Conservation (phyloP, 2,113 vertebrate genomes). For the Cricetomys ansorgei region DNA sequence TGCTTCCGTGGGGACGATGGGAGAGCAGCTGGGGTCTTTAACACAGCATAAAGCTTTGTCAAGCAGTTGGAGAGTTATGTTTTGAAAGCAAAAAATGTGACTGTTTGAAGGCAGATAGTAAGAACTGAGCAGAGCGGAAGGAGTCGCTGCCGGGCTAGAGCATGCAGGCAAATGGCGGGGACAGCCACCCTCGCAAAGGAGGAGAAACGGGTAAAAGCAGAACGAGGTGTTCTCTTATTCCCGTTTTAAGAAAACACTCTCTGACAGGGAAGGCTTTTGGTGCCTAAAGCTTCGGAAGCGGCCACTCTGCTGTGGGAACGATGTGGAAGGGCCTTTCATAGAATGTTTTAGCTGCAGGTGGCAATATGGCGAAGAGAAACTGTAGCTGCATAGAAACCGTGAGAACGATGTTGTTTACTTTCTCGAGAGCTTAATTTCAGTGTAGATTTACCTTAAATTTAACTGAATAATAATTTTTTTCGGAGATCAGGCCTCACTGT, state of each 20-base stretch:
- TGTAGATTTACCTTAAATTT: conserved; percentile 19
- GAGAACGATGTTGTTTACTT: background rate
- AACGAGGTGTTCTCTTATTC: background rate
- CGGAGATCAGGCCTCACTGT: background rate
- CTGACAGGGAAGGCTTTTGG: background rate
- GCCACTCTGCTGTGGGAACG: background rate
- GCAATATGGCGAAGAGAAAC: conserved; percentile 33
- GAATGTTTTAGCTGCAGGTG: conserved; percentile 47
- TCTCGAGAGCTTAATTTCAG: conserved; percentile 42
- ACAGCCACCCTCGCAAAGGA: background rate
- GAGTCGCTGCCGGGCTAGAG: background rate
- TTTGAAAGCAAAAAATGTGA: no score
- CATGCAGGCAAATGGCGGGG: background rate
- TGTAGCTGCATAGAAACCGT: background rate
- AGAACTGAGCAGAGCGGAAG: background rate
- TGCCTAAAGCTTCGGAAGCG: background rate
- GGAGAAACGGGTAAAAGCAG: background rate
- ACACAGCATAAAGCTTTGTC: background rate
- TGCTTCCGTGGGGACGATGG: background rate
- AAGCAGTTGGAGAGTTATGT: background rate
- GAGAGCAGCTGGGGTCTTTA: background rate
- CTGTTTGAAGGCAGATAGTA: background rate
- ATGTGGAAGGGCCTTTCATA: background rate
- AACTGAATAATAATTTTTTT: background rate
- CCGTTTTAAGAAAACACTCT: background rate